phyloP scores from a whole-genome alignment of 2,113 vertebrate species.

The Xenopus borealis region DNA sequence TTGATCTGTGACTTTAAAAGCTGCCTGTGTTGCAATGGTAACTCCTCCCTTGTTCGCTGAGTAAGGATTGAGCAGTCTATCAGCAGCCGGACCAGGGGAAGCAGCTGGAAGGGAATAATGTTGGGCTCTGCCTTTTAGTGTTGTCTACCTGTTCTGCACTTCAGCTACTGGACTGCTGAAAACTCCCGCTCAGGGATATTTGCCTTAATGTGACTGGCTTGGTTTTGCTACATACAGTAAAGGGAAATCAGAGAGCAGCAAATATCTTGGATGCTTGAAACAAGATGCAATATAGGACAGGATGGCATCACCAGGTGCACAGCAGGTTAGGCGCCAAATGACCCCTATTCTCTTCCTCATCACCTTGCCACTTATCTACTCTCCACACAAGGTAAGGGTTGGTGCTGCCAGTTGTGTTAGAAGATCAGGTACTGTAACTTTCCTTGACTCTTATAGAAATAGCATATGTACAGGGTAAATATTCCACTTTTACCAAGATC shows the following conservation, averaged over 20 bases:
- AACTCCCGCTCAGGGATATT: neutral
- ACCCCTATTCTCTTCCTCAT: constrained; percentile 27
- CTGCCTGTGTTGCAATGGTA: constrained; percentile 7
- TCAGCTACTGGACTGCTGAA: constrained; percentile 26
- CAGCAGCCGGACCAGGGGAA: constrained; percentile 27
- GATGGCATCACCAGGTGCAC: constrained; percentile 41
- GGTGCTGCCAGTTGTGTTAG: neutral
- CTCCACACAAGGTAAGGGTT: constrained; percentile 24
- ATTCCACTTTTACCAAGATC: no score
- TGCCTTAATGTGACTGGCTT: no score
- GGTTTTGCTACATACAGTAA: neutral
- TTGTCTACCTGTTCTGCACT: constrained; percentile 40
- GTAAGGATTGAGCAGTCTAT: constrained; percentile 31
- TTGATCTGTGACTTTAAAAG: constrained; percentile 38
- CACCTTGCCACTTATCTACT: constrained; percentile 9
- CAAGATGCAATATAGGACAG: constrained; percentile 39
- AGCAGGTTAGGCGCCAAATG: constrained; percentile 22
- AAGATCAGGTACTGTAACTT: no score
- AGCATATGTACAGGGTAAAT: no score
- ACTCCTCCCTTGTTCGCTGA: constrained; percentile 34
- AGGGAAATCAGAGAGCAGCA: neutral
- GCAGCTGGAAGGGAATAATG: constrained; percentile 38
- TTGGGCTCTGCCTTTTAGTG: constrained; percentile 9
- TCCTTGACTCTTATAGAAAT: no score
- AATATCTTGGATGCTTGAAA: neutral